Percentiles rank a stretch among this genome's conserved stretches.
phyloP scores from a whole-genome alignment of 2,797 vertebrate species.

The Nannoperca australis region DNA sequence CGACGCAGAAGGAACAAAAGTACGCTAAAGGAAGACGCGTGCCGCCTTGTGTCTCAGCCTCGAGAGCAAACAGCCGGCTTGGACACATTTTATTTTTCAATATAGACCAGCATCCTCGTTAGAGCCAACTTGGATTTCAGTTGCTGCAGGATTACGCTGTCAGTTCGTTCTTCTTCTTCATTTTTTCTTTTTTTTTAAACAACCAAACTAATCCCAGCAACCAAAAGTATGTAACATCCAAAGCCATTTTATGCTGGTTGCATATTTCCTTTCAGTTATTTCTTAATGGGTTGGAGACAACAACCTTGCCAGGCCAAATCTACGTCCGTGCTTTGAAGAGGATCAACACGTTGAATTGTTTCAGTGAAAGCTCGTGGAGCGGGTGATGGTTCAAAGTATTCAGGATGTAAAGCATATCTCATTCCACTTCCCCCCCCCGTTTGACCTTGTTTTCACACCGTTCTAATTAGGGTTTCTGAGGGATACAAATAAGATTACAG shows the following conservation, averaged over 20 bases:
- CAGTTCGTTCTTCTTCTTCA: not conserved
- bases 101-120: constrained; percentile 27
- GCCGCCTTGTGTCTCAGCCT: constrained; percentile 36
- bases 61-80: constrained; percentile 35
- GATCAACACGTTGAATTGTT: constrained; percentile 29
- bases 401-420: constrained; percentile 20
- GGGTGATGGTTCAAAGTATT: not conserved
- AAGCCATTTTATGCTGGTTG: constrained; percentile 35
- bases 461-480: constrained; percentile 17
- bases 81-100: constrained; percentile 9
- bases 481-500: constrained; percentile 15
- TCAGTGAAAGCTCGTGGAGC: not conserved
- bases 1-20: constrained; percentile 17
- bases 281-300: constrained; percentile 31
- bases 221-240: constrained; percentile 48
- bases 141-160: constrained; percentile 18
- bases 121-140: constrained; percentile 21
- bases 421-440: constrained; percentile 21
- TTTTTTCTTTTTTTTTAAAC: not conserved
- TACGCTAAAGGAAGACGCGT: not conserved
- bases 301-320: constrained; percentile 7
- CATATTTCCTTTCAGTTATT: constrained; percentile 52
- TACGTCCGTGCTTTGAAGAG: not conserved
- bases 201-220: constrained; percentile 51
- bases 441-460: constrained; percentile 35